Base-by-base conservation (phyloP, 2,888 invertebrate species). In the Tiliacea aurago region DNA sequence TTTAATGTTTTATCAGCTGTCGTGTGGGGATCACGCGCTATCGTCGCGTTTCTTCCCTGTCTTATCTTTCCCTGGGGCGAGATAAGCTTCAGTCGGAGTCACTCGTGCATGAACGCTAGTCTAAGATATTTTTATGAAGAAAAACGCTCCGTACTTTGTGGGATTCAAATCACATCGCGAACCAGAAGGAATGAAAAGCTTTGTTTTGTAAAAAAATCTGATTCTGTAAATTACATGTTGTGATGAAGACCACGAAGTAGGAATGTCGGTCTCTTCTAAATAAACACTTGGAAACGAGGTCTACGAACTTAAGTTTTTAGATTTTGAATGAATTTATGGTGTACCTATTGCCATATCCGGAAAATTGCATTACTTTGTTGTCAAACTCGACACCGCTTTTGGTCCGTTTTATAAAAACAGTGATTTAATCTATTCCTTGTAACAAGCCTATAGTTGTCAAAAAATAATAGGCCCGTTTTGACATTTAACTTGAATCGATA, bases 101-200 rank as follows among this genome's bases (percentile, higher is more conserved):
- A 71, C 56, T 81, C 81, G 84, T 80, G 84, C 81, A 45, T 64
- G 73, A 80, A 73, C 59, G 55, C 53, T 55, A 59, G 58, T 79
- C 69, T 69, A 59, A 78, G 53, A 79, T 45, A 79, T 70, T 64
- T 70, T 80, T 73, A 73, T 56, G 70, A 70, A 70, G 41, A 70
- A 73, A 55, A 63, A 58, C 47, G 64, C 37, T 64, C 28, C n/a
- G 23, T 58, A 71, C 51, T 66, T 55, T 59, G 37, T 63, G 45
- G 18, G 63, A 73, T 67, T 70, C 33, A 67, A 69, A 67, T 66
- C 47, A 73, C 18, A 41, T 59, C 20, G 28, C 28, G 41, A 49
- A 49, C 18, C 33, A 58, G 51, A 81, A 33, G 33, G 28, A 80
- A 58, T 33, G n/a, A 20, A 33, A 51, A 47, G 28, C n/a, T 53